These are phyloP conservation scores for Lasioglossum pauxillum DNA, from an alignment of 2,888 invertebrate genomes.

Conservation along the genomic window DNA sequence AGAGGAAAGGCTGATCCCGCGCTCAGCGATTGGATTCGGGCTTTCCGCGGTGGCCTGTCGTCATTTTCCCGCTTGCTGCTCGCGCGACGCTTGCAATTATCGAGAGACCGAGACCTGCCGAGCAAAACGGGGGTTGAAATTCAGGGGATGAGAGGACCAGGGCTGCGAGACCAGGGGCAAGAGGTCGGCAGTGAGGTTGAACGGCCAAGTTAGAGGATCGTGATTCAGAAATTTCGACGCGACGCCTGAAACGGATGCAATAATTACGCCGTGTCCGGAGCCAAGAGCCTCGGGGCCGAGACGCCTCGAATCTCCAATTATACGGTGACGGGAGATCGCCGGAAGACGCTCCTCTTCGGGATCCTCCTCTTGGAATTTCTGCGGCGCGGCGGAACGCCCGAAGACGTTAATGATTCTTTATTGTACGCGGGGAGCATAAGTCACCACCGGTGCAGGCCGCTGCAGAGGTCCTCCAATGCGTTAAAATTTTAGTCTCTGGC, in stretches of 20 bases:
- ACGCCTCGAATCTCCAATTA: slow-evolving; percentile 48
- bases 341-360: background rate
- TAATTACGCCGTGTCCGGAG: slow-evolving; percentile 43
- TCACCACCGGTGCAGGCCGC: background rate
- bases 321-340: slow-evolving; percentile 25
- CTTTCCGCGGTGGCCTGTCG: slow-evolving; percentile 33
- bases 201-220: slow-evolving; percentile 37
- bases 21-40: slow-evolving; percentile 24
- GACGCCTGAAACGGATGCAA: slow-evolving; percentile 52
- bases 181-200: background rate
- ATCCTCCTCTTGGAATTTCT: background rate
- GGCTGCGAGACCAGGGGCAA: background rate
- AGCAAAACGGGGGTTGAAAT: background rate
- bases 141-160: background rate
- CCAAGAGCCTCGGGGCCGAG: slow-evolving; percentile 26
- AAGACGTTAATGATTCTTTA: background rate
- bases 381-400: background rate
- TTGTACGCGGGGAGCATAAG: background rate
- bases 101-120: slow-evolving; percentile 25
- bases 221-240: slow-evolving; percentile 47
- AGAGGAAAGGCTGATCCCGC: slow-evolving; percentile 27
- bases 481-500: background rate
- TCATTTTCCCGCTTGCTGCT: slow-evolving; percentile 43
- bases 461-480: background rate
- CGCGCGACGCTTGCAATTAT: slow-evolving; percentile 59